Percentiles rank a stretch among this genome's conserved stretches.
phyloP scores from a whole-genome alignment of 64 coral and sea anemone genomes.

The Montipora efflorescens region DNA sequence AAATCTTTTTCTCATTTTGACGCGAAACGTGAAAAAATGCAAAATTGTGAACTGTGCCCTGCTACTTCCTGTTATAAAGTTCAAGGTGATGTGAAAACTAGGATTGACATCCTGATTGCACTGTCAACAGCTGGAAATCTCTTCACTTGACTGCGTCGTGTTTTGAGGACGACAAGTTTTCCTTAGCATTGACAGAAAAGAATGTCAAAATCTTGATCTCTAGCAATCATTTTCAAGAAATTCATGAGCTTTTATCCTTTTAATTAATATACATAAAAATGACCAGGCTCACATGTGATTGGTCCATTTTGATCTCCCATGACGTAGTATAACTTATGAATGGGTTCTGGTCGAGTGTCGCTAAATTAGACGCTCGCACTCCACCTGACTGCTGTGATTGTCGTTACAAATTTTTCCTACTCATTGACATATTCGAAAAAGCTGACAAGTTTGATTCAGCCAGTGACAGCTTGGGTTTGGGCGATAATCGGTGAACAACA shows the following conservation, averaged over 20 bases:
- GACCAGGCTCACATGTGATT: neutral
- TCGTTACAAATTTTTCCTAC: neutral
- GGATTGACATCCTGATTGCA: neutral
- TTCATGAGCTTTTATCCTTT: neutral
- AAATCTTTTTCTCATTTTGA: too few relatives aligned
- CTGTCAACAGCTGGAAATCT: neutral
- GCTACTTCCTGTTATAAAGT: neutral
- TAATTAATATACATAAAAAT: neutral
- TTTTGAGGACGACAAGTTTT: neutral
- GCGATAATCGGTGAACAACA: neutral
- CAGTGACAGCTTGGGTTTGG: neutral
- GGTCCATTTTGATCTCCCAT: slow-evolving; percentile 18
- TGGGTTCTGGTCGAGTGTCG: neutral
- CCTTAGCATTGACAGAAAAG: slow-evolving; percentile 1
- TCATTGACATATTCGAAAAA: neutral
- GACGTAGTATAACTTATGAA: slow-evolving; percentile 37
- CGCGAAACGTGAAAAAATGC: too few relatives aligned
- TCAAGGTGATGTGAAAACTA: too few relatives aligned
- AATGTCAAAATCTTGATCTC: neutral
- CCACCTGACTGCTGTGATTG: neutral
- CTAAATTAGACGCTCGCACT: neutral
- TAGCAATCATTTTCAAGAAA: neutral
- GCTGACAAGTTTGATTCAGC: neutral
- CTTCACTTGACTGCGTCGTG: neutral
- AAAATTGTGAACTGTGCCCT: too few relatives aligned